phyloP scores from a whole-genome alignment of 2,113 vertebrate species.

The Cololabis saira region DNA sequence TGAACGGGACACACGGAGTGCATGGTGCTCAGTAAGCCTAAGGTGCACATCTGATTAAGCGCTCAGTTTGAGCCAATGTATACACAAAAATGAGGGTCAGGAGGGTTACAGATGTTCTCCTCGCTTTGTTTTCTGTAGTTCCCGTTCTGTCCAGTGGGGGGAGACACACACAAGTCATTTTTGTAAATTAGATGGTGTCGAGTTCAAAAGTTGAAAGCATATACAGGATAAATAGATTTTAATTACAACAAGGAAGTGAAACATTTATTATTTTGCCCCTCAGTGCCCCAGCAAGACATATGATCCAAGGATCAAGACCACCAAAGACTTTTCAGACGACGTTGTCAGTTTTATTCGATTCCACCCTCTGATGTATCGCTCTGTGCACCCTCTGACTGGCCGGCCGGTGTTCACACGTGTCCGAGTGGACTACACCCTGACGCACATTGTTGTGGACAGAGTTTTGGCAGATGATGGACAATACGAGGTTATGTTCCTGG shows the following conservation, averaged over 20 bases:
- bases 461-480: slow-evolving; percentile 95
- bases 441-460: slow-evolving; percentile 93
- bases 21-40: background rate
- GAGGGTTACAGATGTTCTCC: slow-evolving; percentile 38
- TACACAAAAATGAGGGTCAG: background rate
- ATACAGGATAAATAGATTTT: background rate
- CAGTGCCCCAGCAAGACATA: slow-evolving; percentile 98
- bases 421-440: slow-evolving; percentile 91
- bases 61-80: slow-evolving; percentile 2
- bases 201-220: background rate
- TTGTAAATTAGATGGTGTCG: background rate
- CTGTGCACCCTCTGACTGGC: slow-evolving; percentile 85
- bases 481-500: slow-evolving; percentile 96
- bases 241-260: background rate
- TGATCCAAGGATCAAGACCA: slow-evolving; percentile 91
- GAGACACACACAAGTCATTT: slow-evolving; percentile 50
- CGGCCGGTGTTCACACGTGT: slow-evolving; percentile 89
- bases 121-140: slow-evolving; percentile 14
- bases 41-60: slow-evolving; percentile 22
- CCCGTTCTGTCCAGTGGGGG: slow-evolving; percentile 63
- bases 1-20: background rate
- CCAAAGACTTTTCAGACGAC: slow-evolving; percentile 95
- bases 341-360: slow-evolving; percentile 92
- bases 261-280: background rate
- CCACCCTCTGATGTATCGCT: slow-evolving; percentile 91